Evolutionary conservation across 2,888 invertebrate genomes (phyloP).

Genomic region (Temnothorax ravouxi): DNA sequence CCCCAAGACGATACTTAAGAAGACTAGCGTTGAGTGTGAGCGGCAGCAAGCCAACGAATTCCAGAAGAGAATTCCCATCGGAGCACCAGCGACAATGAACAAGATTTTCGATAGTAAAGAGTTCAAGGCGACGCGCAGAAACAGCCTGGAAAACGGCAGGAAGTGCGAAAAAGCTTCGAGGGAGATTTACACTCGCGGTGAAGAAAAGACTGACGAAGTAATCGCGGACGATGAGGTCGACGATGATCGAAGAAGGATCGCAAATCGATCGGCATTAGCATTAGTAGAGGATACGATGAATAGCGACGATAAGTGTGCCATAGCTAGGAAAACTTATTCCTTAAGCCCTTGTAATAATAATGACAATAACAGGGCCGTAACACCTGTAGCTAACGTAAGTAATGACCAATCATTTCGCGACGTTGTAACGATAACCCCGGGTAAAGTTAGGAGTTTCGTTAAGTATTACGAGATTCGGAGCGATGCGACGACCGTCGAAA

Average conservation of each 20-base stretch:
- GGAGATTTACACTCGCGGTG: constrained; percentile 40
- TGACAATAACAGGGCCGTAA: constrained; percentile 84
- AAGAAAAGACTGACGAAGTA: constrained; percentile 64
- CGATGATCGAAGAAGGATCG: constrained; percentile 27
- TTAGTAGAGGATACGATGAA: constrained; percentile 31
- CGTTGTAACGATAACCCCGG: constrained; percentile 81
- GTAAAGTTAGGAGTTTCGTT: constrained; percentile 84
- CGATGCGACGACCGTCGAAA: constrained; percentile 71
- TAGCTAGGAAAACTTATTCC: constrained; percentile 78
- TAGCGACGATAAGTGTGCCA: constrained; percentile 83
- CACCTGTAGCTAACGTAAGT: constrained; percentile 83
- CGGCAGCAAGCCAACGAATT: constrained; percentile 35
- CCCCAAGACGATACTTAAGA: constrained; percentile 44
- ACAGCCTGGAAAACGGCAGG: neutral
- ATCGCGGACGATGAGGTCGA: constrained; percentile 36
- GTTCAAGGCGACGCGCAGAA: neutral
- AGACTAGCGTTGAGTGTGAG: neutral
- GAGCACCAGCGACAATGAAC: constrained; percentile 40
- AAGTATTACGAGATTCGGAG: constrained; percentile 82
- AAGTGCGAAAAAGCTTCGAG: constrained; percentile 38
- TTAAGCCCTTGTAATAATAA: constrained; percentile 80
- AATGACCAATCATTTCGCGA: constrained; percentile 81
- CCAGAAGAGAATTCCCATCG: constrained; percentile 42
- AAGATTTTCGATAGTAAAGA: constrained; percentile 47
- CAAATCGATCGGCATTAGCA: constrained; percentile 17